phyloP scores from a whole-genome alignment of 1,140 invertebrate species.

The Diorhabda sublineata region DNA sequence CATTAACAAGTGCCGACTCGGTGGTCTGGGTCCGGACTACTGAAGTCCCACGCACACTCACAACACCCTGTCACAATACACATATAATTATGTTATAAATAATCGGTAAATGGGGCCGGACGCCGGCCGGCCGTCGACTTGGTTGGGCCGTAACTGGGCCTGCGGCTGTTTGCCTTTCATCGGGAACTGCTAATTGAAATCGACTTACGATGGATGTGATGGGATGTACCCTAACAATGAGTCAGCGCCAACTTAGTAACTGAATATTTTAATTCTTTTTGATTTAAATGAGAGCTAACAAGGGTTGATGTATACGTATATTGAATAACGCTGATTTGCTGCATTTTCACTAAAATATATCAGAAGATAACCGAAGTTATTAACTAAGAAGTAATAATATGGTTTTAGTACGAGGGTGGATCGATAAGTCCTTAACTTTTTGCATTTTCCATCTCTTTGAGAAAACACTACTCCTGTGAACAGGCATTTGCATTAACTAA shows the following conservation, averaged over 20 bases:
- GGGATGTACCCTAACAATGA: conserved; percentile 1
- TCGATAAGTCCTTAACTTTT: too few species aligned
- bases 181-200: conserved; percentile 42
- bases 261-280: too few species aligned
- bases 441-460: too few species aligned
- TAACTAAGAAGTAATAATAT: too few species aligned
- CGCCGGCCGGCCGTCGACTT: conserved; percentile 1
- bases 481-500: too few species aligned
- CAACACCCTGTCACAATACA: conserved; percentile 43
- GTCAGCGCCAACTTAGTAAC: neutral
- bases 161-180: conserved; percentile 36
- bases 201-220: conserved; percentile 25
- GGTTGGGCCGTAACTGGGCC: conserved; percentile 26
- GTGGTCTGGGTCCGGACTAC: conserved; percentile 42
- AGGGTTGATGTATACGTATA: too few species aligned
- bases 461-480: too few species aligned
- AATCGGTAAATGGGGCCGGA: conserved; percentile 20
- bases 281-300: too few species aligned
- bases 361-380: too few species aligned
- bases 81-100: conserved; percentile 47
- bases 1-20: conserved; percentile 42
- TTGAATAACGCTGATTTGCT: too few species aligned
- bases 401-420: too few species aligned
- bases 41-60: conserved; percentile 41
- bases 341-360: too few species aligned